Conservation (phyloP, 2,888 invertebrate genomes). For the Epinotia ramella region DNA sequence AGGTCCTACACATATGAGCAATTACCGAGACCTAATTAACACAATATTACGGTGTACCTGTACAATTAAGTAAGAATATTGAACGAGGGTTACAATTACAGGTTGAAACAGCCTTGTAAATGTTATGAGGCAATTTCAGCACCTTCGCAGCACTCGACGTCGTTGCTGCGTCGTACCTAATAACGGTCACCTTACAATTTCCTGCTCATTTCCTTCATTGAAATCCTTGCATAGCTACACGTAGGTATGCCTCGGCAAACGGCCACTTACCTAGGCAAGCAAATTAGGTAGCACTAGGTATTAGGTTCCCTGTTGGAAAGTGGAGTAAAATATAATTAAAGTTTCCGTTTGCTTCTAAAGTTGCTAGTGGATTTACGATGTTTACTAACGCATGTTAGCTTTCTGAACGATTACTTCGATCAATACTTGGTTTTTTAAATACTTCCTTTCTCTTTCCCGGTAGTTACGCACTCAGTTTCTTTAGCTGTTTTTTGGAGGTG, state of each 20-base stretch:
- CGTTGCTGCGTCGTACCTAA: constrained; percentile 20
- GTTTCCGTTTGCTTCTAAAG: neutral
- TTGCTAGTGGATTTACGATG: neutral
- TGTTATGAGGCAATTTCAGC: constrained; percentile 26
- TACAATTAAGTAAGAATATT: neutral
- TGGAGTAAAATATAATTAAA: constrained; percentile 2
- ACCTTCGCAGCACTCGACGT: constrained; percentile 20
- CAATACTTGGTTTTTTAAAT: neutral
- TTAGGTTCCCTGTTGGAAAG: neutral
- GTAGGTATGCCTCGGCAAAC: constrained; percentile 2
- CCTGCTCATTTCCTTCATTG: constrained; percentile 43
- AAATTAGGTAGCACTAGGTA: neutral
- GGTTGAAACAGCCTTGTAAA: constrained; percentile 16
- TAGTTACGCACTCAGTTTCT: neutral
- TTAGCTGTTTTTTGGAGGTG: neutral
- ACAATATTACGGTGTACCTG: neutral
- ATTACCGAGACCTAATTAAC: neutral
- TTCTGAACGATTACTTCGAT: neutral
- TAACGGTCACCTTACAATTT: constrained; percentile 40
- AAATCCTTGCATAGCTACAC: constrained; percentile 40
- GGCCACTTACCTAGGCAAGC: constrained; percentile 14
- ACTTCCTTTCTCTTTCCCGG: neutral
- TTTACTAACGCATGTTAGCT: neutral
- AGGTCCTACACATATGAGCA: neutral
- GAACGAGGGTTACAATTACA: neutral